phyloP scores from a whole-genome alignment of 2,888 invertebrate species.

The Sabatieria punctata region DNA sequence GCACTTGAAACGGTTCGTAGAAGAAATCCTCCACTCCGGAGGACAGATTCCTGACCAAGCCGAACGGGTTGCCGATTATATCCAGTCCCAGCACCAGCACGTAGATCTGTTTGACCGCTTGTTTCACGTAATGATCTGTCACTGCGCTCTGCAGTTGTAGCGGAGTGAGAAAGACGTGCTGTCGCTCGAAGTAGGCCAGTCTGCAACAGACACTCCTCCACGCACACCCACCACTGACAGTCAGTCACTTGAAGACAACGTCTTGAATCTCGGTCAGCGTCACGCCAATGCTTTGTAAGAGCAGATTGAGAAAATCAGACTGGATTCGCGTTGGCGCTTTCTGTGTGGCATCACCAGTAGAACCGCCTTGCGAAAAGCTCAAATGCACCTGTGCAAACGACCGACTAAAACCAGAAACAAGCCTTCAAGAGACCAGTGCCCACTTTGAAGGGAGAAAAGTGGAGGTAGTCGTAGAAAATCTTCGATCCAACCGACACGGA shows the following conservation, averaged over 20 bases:
- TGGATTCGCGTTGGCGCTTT: slow-evolving; percentile 18
- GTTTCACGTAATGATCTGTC: slow-evolving; percentile 67
- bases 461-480: too few relatives aligned
- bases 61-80: slow-evolving; percentile 98
- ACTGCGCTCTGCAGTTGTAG: slow-evolving; percentile 66
- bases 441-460: too few relatives aligned
- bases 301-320: slow-evolving; percentile 53
- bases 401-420: too few relatives aligned
- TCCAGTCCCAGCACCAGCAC: slow-evolving; percentile 89
- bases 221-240: too few relatives aligned
- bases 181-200: slow-evolving; percentile 79
- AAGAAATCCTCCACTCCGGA: slow-evolving; percentile 95
- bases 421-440: too few relatives aligned
- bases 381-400: slow-evolving; percentile 85
- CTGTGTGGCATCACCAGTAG: slow-evolving; percentile 34
- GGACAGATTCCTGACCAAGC: slow-evolving; percentile 76
- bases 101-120: slow-evolving; percentile 67
- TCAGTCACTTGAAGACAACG: slow-evolving; percentile 85
- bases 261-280: slow-evolving; percentile 95
- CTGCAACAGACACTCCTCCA: too few relatives aligned
- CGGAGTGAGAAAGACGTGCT: slow-evolving; percentile 64
- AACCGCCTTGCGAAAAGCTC: slow-evolving; percentile 77
- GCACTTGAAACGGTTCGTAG: slow-evolving; percentile 96
- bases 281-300: slow-evolving; percentile 88
- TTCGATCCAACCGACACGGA: too few relatives aligned